Base-by-base conservation (phyloP, 92 coral and sea anemone species). In the Epizoanthus scotinus region DNA sequence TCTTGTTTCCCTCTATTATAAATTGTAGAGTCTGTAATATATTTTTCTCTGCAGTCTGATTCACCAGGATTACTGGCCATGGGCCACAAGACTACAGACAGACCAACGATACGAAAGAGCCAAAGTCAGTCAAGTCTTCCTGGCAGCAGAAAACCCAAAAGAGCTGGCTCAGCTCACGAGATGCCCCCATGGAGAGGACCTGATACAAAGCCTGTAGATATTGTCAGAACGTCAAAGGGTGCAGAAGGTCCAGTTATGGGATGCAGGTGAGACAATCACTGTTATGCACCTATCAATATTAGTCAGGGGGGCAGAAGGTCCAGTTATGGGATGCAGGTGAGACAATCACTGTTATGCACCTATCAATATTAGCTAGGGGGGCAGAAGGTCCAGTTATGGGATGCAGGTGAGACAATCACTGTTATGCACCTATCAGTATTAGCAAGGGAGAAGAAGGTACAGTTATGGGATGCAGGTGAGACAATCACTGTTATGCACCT, bases 131-230 rank as follows among this genome's bases (percentile, higher is more conserved):
- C 91, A 18, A 87, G 84, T 22, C 82, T 92, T 58, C 81, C 63
- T 47, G 66, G 66, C 17, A 86, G 84, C 69, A 84, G 79, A 56
- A 90, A 67, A 84, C 75, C 89, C 65, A 85, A 79, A 29, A 79
- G 42, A 47, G 68, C 71, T 67, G 64, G 40, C 5, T 64, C 86
- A 68, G 74, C 26, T 28, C 79, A 78, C 3, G 94, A 88, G 12
- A 63, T 79, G 28, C 92, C 89, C 0, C 94, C 94, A 24, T 93
- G 98, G 94, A 88, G 87, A 62, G 92, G 93, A 13, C 86, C 97
- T 8, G 86, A 91, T 31, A 84, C 90, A 18, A 86, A 74, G 65
- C 97, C 97, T 19, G 81, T 12, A 66, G 97, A 90, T 47, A 92
- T 86, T 42, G 70, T 84, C 8, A 83, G 97, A 70, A 92, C 79